A percentile compares a stretch with the other conserved stretches of the same genome.
Conservation (phyloP, 2,113 vertebrate genomes). For the Cathartes aura region DNA sequence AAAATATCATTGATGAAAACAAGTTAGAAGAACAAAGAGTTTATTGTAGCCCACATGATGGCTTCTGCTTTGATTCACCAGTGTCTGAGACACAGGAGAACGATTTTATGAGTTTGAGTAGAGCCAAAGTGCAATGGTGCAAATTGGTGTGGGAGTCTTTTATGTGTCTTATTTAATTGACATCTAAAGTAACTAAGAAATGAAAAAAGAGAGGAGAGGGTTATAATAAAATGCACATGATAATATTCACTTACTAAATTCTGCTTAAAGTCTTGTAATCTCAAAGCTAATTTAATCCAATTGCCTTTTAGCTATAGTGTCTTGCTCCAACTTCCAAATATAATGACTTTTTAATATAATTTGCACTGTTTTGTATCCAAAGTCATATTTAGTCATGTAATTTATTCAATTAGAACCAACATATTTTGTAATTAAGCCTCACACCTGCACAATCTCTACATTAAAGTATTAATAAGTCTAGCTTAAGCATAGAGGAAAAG, state of each 20-base stretch:
- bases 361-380: conserved; percentile 65
- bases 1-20: conserved; percentile 57
- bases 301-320: conserved; percentile 73
- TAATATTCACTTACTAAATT: conserved; percentile 72
- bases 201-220: neutral
- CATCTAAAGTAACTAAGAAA: conserved; percentile 46
- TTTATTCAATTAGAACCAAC: conserved; percentile 65
- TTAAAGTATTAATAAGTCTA: neutral
- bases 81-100: conserved; percentile 29
- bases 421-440: conserved; percentile 60
- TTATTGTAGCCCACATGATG: conserved; percentile 42
- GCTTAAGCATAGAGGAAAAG: neutral
- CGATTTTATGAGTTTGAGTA: conserved; percentile 20
- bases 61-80: conserved; percentile 60
- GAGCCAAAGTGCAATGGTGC: neutral
- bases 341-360: conserved; percentile 78
- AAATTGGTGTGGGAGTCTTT: conserved; percentile 57
- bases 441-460: neutral
- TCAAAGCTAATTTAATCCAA: conserved; percentile 73
- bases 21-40: conserved; percentile 60
- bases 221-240: conserved; percentile 69
- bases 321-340: conserved; percentile 69
- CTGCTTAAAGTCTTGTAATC: conserved; percentile 69
- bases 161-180: conserved; percentile 11
- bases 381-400: conserved; percentile 62